These are phyloP conservation scores for Syrista parreyssii DNA, from an alignment of 2,888 invertebrate species.

Conservation along the genomic window DNA sequence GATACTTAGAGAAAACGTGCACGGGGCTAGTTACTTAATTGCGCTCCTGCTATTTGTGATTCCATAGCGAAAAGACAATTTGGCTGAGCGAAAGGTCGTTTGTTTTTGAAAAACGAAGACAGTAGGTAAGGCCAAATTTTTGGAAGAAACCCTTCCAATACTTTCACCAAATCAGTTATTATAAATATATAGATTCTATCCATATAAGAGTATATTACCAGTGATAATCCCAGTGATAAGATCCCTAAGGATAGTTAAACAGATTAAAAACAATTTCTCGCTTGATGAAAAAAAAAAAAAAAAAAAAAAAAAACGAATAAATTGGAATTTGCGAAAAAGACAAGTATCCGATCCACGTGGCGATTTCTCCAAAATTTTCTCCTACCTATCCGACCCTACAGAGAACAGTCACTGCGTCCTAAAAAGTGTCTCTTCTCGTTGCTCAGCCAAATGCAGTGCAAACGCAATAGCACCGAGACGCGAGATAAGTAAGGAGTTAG, in stretches of 20 bases:
- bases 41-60: neutral
- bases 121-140: neutral
- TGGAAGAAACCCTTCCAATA: neutral
- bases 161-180: neutral
- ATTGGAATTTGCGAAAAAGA: conserved; percentile 18
- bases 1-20: neutral
- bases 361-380: neutral
- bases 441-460: neutral
- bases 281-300: conserved; percentile 11
- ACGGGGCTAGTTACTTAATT: neutral
- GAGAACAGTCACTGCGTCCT: neutral
- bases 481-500: neutral
- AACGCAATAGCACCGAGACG: neutral
- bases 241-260: neutral
- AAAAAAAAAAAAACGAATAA: conserved; percentile 17
- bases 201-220: neutral
- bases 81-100: neutral
- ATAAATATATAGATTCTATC: neutral
- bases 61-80: neutral
- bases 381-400: neutral
- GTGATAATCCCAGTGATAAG: neutral
- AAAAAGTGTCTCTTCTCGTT: neutral
- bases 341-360: neutral
- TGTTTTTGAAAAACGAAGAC: neutral
- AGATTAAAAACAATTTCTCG: neutral